Percentiles rank a stretch among this genome's conserved stretches.
Evolutionary conservation across 2,888 invertebrate species (phyloP).

Genomic region (Rhopalosiphum nymphaeae): DNA sequence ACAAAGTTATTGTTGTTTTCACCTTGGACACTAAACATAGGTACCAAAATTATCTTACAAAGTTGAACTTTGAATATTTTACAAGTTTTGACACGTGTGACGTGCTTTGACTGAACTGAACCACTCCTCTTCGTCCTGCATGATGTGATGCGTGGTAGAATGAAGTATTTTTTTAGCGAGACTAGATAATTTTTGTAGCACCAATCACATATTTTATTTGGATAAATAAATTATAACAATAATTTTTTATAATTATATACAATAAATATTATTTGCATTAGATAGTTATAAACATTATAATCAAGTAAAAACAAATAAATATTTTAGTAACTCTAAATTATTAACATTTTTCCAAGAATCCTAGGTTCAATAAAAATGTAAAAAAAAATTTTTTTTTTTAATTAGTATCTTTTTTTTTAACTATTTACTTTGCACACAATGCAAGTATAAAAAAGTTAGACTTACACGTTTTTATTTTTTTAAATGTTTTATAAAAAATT

Average conservation of each 20-base stretch:
- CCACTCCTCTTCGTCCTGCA: not conserved
- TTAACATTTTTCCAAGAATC: not conserved
- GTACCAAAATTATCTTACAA: not conserved
- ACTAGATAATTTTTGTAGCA: not conserved
- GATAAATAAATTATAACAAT: not conserved
- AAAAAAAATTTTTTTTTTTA: no score
- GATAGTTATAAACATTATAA: not conserved
- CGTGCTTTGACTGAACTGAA: no score
- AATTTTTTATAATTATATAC: not conserved
- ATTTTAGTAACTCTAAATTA: not conserved
- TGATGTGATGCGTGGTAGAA: not conserved
- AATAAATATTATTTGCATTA: not conserved
- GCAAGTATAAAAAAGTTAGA: no score
- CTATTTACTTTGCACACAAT: no score
- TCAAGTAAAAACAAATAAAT: not conserved
- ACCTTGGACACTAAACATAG: not conserved
- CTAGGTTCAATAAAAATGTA: no score
- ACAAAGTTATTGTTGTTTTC: not conserved
- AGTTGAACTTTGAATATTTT: not conserved
- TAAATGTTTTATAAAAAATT: no score
- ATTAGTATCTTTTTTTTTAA: no score
- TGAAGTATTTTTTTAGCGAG: not conserved
- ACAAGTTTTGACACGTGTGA: not conserved
- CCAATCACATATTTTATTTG: not conserved
- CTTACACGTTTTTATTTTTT: no score